Evolutionary conservation across 2,113 vertebrate species (phyloP).

Genomic region (Pterophyllum scalare): DNA sequence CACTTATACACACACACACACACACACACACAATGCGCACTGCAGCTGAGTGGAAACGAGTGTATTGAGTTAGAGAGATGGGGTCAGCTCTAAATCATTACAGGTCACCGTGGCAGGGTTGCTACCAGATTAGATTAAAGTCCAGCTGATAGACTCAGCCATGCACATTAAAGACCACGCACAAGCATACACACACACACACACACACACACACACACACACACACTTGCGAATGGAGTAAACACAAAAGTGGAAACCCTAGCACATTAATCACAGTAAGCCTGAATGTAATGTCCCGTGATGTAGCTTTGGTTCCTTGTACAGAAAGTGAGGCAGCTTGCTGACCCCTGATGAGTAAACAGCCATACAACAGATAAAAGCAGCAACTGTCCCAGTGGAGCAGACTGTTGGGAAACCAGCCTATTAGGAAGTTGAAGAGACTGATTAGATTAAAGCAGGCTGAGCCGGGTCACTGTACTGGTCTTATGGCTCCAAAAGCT

Average conservation of each 20-base stretch:
- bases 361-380: constrained; percentile 61
- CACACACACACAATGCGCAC: no score
- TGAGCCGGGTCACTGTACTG: constrained; percentile 55
- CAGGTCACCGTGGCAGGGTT: constrained; percentile 70
- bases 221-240: constrained; percentile 38
- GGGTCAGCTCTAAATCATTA: constrained; percentile 79
- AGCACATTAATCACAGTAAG: constrained; percentile 73
- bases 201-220: background rate
- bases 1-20: constrained; percentile 28
- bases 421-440: constrained; percentile 68
- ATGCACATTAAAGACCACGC: constrained; percentile 63
- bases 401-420: constrained; percentile 56
- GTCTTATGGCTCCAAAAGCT: constrained; percentile 55
- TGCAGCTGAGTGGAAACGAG: constrained; percentile 42
- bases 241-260: constrained; percentile 58
- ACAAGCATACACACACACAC: constrained; percentile 26
- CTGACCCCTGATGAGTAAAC: constrained; percentile 67
- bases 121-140: constrained; percentile 77
- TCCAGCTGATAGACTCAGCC: constrained; percentile 68
- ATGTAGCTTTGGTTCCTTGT: constrained; percentile 56
- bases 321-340: constrained; percentile 44
- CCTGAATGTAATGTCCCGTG: constrained; percentile 56
- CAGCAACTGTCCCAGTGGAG: constrained; percentile 50
- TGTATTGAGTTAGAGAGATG: constrained; percentile 73
- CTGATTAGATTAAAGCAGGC: constrained; percentile 69